Percentiles rank a stretch among this genome's conserved stretches.
Evolutionary conservation across 2,888 invertebrate species (phyloP).

Genomic region (Chymomyza fuscimana): DNA sequence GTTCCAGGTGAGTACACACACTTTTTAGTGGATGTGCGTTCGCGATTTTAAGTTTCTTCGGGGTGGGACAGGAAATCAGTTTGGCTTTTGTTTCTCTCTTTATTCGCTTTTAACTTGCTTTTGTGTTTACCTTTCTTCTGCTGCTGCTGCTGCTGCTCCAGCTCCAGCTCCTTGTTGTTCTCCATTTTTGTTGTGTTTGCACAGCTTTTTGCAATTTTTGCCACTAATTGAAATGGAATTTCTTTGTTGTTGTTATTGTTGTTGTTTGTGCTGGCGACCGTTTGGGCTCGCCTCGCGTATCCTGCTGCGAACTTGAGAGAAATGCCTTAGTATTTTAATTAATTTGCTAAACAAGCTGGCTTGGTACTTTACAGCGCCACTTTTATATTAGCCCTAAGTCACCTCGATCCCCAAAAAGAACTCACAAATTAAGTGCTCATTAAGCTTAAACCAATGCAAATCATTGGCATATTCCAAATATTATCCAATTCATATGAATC

Average conservation of each 20-base stretch:
- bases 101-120: not conserved
- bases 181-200: slow-evolving; percentile 64
- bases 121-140: slow-evolving; percentile 38
- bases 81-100: slow-evolving; percentile 12
- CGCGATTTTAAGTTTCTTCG: slow-evolving; percentile 33
- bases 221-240: slow-evolving; percentile 75
- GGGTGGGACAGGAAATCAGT: slow-evolving; percentile 17
- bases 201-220: slow-evolving; percentile 70
- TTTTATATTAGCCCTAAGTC: slow-evolving; percentile 13
- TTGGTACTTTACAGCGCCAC: slow-evolving; percentile 27
- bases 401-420: not conserved
- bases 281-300: not conserved
- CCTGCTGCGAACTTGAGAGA: not conserved
- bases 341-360: slow-evolving; percentile 59
- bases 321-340: slow-evolving; percentile 71
- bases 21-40: slow-evolving; percentile 18
- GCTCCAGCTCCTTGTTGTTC: slow-evolving; percentile 24
- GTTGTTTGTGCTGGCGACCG: slow-evolving; percentile 10
- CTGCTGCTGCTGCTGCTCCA: slow-evolving; percentile 10
- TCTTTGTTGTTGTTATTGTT: slow-evolving; percentile 47
- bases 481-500: not conserved
- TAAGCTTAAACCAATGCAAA: slow-evolving; percentile 72
- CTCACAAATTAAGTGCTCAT: slow-evolving; percentile 62
- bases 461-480: slow-evolving; percentile 42
- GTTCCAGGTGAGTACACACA: slow-evolving; percentile 81